Evolutionary conservation across 2,113 vertebrate species (phyloP), one percentile per base, ranked within the genome.

Genomic region (Coptodon rendalli): DNA sequence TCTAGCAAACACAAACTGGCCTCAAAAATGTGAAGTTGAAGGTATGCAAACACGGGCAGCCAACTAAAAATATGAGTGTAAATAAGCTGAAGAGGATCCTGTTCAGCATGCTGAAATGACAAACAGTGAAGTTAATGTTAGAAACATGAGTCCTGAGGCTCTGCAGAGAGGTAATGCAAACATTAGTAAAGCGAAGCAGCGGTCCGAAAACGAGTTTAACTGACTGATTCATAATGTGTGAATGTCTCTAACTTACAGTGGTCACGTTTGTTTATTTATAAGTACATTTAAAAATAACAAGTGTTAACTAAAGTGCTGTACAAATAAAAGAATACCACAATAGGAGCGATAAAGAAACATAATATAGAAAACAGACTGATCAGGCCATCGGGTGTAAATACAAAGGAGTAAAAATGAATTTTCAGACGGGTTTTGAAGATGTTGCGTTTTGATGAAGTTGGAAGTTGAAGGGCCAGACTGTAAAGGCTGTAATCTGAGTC

Each of bases 151-250:
- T 73, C 22, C 14, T 16, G 68, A 73, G 9, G 13, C 22, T 17
- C n/a, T 24, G 40, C 34, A 36, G 31, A n/a, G 34, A 38, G 61
- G 0, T 6, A 73, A 24, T 0, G 3, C 2, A 73, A 29, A 45
- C 14, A 45, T 73, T 27, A 73, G 6, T 45, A 3, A 45, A 73
- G 38, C 17, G 68, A 73, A 73, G 38, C 66, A 10, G 38, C 2
- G 2, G 22, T 27, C 38, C 13, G 0, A 10, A 43, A 38, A 45
- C 8, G 1, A 71, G n/a, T 10, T 45, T 71, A 71, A 6, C 13
- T 43, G 38, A 73, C 38, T 45, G 38, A 13, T 3, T 40, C 63
- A 40, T 40, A 40, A 40, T 24, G 36, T 40, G 12, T 71, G 63
- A 7, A 43, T 68, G n/a, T 36, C 12, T 16, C 38, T 0, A 8